Base-by-base conservation (phyloP, 1,140 invertebrate genomes). In the Camponotus vicinus region DNA sequence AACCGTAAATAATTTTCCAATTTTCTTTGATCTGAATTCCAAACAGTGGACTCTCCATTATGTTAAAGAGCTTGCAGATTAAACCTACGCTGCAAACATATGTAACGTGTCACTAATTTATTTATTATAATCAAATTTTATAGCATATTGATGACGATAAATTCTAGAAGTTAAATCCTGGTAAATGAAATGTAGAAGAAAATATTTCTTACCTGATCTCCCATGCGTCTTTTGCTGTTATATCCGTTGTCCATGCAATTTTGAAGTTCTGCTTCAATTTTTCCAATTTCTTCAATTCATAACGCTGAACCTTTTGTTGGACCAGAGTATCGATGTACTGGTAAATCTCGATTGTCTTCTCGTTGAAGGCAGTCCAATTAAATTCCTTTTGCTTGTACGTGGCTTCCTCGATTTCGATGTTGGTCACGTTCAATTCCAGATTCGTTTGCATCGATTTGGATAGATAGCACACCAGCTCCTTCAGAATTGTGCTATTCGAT, bases 1-100 rank as follows among this genome's bases (percentile, higher is more conserved):
- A 15, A 7, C 92, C 90, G 18, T 93, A 89, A 3, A 93, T 45
- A 34, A 87, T 82, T 55, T 85, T 90, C 93, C 93, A 94, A 15
- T 21, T 85, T 13, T 52, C 15, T 75, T 88, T 91, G 18, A 64
- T 18, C 18, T 88, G 89, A 13, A 93, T 89, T 42, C 91, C 73
- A 76, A 95, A 94, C 1, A 94, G 49, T 18, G 92, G 92, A 75
- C 91, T 94, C 82, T 94, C 93, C 66, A 91, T 90, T 27, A 95
- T 40, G 55, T 88, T 84, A 55, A 94, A 93, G 2, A 94, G 6
- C 85, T 93, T 94, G 83, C 93, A 95, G 71, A 94, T 63, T 45
- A 92, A 80, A 87, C 93, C 94, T 92, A 94, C 91, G 92, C 93
- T 94, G 92, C 90, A 94, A 91, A 93, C 89, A 91, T 77, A 92